Conservation (phyloP, 2,888 invertebrate genomes). For the Spicauda simplicius region DNA sequence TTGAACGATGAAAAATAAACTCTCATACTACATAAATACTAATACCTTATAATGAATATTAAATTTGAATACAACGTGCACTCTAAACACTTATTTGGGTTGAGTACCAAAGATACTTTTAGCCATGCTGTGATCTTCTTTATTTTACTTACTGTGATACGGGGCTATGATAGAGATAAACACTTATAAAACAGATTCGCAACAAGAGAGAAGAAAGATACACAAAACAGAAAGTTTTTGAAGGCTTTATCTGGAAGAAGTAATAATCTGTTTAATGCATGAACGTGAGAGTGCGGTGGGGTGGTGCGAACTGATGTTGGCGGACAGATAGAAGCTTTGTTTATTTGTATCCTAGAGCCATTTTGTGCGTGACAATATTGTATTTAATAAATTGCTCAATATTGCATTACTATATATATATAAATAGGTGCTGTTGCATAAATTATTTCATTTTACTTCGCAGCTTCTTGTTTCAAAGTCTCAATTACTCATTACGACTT, state of each 20-base stretch:
- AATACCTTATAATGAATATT: constrained; percentile 62
- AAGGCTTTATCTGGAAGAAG: constrained; percentile 62
- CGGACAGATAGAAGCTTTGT: constrained; percentile 59
- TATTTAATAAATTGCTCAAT: constrained; percentile 34
- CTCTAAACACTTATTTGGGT: constrained; percentile 77
- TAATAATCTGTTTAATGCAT: constrained; percentile 66
- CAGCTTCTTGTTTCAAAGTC: constrained; percentile 33
- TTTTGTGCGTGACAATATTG: constrained; percentile 67
- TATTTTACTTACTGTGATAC: constrained; percentile 60
- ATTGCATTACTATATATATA: constrained; percentile 14
- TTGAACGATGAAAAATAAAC: constrained; percentile 63
- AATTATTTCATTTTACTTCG: constrained; percentile 28
- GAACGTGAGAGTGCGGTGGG: constrained; percentile 70
- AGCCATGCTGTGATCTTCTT: constrained; percentile 72
- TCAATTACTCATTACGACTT: constrained; percentile 26
- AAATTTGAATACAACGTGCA: constrained; percentile 77
- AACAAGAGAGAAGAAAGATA: constrained; percentile 65
- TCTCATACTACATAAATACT: constrained; percentile 71
- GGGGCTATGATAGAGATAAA: constrained; percentile 66
- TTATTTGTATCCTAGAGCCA: constrained; percentile 68
- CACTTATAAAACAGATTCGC: constrained; percentile 57
- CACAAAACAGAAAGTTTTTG: constrained; percentile 58
- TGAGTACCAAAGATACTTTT: constrained; percentile 70
- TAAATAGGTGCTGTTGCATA: constrained; percentile 26
- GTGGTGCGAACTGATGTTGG: constrained; percentile 60